These are phyloP conservation scores for Numenius arquata DNA, from an alignment of 2,113 vertebrate genomes.

Conservation along the genomic window DNA sequence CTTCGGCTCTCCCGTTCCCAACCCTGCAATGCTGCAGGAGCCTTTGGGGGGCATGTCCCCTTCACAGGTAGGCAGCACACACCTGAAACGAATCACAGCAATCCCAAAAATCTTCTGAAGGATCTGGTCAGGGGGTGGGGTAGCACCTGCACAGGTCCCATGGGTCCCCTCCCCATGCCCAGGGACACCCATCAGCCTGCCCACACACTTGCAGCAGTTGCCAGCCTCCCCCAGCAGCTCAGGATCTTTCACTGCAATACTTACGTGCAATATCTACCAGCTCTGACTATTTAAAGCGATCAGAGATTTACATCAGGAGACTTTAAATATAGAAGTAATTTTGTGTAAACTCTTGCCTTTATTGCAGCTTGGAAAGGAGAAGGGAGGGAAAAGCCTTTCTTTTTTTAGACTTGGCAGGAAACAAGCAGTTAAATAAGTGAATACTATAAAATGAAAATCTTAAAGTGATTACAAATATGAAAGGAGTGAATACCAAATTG, in stretches of 20 bases:
- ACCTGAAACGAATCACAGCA: neutral
- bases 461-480: constrained; percentile 42
- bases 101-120: neutral
- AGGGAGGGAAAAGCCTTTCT: constrained; percentile 33
- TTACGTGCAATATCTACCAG: neutral
- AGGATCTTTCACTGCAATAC: neutral
- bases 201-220: rapidly evolving
- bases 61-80: neutral
- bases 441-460: constrained; percentile 43
- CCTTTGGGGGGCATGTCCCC: rapidly evolving
- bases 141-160: neutral
- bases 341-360: constrained; percentile 26
- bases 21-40: rapidly evolving
- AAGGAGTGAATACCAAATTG: constrained; percentile 19
- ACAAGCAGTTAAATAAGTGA: constrained; percentile 53
- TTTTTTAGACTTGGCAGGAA: constrained; percentile 50
- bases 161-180: neutral
- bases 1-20: neutral
- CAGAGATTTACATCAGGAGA: neutral
- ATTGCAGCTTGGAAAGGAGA: neutral
- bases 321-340: constrained; percentile 42
- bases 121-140: neutral
- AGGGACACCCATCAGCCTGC: neutral
- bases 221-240: neutral
- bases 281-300: neutral